Evolutionary conservation across 53 echinoderm and acorn worm genomes (phyloP).

Genomic region (Henricia sp.): DNA sequence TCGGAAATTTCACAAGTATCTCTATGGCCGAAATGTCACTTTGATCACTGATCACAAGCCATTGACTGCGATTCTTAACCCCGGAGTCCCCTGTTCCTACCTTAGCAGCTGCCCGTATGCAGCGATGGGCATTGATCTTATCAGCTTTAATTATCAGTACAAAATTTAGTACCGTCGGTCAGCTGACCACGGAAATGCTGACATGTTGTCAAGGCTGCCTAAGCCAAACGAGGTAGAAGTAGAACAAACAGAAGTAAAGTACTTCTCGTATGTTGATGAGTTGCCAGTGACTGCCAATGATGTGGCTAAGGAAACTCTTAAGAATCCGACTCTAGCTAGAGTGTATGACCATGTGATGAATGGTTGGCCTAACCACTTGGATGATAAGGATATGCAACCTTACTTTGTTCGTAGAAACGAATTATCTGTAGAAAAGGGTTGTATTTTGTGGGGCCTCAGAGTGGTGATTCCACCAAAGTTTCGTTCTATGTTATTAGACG

Average conservation of each 20-base stretch:
- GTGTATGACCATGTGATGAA: constrained; percentile 31
- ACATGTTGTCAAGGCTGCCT: constrained; percentile 26
- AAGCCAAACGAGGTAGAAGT: not conserved
- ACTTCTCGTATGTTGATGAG: constrained; percentile 42
- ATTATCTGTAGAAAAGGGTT: constrained; percentile 37
- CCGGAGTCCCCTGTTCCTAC: not conserved
- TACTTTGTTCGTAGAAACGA: constrained; percentile 18
- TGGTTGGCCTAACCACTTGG: constrained; percentile 58
- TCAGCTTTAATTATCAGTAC: constrained; percentile 4
- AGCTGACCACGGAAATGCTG: constrained; percentile 20
- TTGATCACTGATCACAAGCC: constrained; percentile 42
- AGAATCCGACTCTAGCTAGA: constrained; percentile 48
- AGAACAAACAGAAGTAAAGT: not conserved
- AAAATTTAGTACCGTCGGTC: not conserved
- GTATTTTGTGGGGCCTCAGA: constrained; percentile 49
- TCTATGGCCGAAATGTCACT: constrained; percentile 54
- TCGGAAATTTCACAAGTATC: constrained; percentile 65
- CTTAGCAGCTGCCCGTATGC: not conserved
- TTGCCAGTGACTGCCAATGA: constrained; percentile 47
- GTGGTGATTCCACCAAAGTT: constrained; percentile 35
- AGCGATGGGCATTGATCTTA: constrained; percentile 14
- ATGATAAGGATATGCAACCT: constrained; percentile 22
- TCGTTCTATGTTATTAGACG: constrained; percentile 24
- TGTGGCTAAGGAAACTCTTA: constrained; percentile 27
- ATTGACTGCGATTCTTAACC: not conserved